Evolutionary conservation across 2,797 vertebrate genomes (phyloP).

Genomic region (Austrolebias charrua): DNA sequence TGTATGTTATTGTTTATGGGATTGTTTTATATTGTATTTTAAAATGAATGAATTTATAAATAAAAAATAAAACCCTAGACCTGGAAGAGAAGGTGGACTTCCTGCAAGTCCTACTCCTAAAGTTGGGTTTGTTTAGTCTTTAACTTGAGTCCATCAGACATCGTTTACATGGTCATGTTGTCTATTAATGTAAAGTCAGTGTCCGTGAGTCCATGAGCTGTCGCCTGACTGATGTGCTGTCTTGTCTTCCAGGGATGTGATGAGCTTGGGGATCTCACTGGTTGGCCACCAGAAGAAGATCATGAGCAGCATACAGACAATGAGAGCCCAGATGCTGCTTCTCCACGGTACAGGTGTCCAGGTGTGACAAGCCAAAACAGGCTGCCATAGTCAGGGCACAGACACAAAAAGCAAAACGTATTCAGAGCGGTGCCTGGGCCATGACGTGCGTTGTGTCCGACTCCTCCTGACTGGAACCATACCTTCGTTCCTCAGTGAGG

Average conservation of each 20-base stretch:
- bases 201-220: background rate
- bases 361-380: constrained; percentile 83
- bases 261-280: constrained; percentile 97
- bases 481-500: constrained; percentile 72
- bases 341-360: constrained; percentile 96
- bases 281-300: constrained; percentile 99
- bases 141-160: too few species aligned
- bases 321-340: constrained; percentile 98
- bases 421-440: constrained; percentile 78
- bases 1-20: too few species aligned
- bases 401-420: constrained; percentile 57
- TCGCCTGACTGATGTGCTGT: constrained; percentile 27
- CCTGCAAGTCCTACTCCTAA: too few species aligned
- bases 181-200: too few species aligned
- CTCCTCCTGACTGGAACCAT: constrained; percentile 70
- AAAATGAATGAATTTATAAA: too few species aligned
- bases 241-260: constrained; percentile 88
- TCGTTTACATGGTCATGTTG: too few species aligned
- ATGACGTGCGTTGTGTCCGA: constrained; percentile 54
- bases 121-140: too few species aligned
- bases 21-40: too few species aligned
- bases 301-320: constrained; percentile 99
- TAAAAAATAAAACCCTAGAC: too few species aligned
- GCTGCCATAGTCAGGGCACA: constrained; percentile 65
- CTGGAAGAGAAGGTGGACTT: too few species aligned